Percentiles rank a stretch among this genome's conserved stretches.
These are phyloP conservation scores for Ferrisia virgata DNA, from an alignment of 2,888 invertebrate genomes.

Conservation along the genomic window DNA sequence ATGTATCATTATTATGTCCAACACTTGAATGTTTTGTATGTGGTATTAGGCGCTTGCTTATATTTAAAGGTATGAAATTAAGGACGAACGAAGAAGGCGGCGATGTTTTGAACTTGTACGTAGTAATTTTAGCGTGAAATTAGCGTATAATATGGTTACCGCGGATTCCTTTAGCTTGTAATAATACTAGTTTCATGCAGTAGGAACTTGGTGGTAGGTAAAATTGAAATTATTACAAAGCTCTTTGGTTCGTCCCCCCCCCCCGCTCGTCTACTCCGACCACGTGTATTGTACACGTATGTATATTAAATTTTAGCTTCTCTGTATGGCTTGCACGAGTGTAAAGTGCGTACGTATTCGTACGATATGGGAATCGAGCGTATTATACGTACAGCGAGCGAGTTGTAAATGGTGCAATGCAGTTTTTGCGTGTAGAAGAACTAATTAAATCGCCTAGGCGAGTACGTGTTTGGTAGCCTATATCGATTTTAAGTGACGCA, in stretches of 20 bases:
- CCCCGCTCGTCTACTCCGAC: neutral
- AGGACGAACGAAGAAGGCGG: neutral
- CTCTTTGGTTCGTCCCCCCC: neutral
- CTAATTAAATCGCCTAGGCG: neutral
- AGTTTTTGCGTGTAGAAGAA: neutral
- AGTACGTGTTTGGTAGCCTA: neutral
- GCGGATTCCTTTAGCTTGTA: neutral
- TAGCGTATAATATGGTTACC: neutral
- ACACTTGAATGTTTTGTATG: neutral
- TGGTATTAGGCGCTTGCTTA: too few species aligned
- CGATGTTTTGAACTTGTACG: neutral
- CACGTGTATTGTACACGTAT: neutral
- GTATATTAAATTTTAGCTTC: too few species aligned
- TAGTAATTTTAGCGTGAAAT: slow-evolving; percentile 2
- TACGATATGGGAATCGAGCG: neutral
- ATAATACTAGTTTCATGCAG: neutral
- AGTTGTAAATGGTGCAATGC: neutral
- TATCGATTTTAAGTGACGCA: neutral
- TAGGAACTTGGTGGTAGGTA: neutral
- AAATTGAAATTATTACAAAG: neutral
- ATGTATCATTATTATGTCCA: neutral
- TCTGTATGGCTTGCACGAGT: neutral
- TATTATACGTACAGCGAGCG: neutral
- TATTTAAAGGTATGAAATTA: neutral
- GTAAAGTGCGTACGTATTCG: neutral